Percentiles rank a stretch among this genome's conserved stretches.
Conservation (phyloP, 2,888 invertebrate species). For the Tetrapedia diversipes region DNA sequence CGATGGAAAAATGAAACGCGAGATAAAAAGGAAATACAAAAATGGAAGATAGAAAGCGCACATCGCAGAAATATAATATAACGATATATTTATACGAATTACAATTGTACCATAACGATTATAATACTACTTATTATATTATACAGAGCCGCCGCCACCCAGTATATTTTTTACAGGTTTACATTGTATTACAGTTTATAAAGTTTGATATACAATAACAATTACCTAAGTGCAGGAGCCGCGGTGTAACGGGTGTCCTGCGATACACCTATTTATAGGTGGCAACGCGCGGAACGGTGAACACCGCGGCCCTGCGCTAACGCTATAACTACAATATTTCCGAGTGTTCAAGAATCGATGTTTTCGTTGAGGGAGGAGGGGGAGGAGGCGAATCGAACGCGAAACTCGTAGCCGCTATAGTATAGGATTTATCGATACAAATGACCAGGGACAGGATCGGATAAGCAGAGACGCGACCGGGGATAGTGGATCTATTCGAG, state of each 20-base stretch:
- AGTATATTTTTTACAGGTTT: conserved; percentile 83
- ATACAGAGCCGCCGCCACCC: conserved; percentile 83
- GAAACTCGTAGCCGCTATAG: neutral
- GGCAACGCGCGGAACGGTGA: conserved; percentile 53
- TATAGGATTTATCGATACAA: conserved; percentile 6
- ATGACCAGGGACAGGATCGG: neutral
- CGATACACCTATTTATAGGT: conserved; percentile 55
- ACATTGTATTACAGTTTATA: conserved; percentile 83
- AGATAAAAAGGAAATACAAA: conserved; percentile 15
- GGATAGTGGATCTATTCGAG: neutral
- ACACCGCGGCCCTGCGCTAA: conserved; percentile 63
- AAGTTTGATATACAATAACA: conserved; percentile 83
- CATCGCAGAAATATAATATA: conserved; percentile 79
- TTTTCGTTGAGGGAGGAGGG: neutral
- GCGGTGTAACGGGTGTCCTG: conserved; percentile 56
- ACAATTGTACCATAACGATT: conserved; percentile 80
- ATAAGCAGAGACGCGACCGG: neutral
- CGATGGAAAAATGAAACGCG: conserved; percentile 27
- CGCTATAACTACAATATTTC: conserved; percentile 71
- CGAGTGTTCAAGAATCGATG: conserved; percentile 69
- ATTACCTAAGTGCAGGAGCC: conserved; percentile 75
- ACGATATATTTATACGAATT: conserved; percentile 82
- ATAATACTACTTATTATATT: conserved; percentile 82
- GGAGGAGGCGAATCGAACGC: neutral
- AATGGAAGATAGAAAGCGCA: conserved; percentile 56